Percentiles rank a stretch among this genome's conserved stretches.
Conservation (phyloP, 2,113 vertebrate genomes). For the Tychaedon coryphoeus region DNA sequence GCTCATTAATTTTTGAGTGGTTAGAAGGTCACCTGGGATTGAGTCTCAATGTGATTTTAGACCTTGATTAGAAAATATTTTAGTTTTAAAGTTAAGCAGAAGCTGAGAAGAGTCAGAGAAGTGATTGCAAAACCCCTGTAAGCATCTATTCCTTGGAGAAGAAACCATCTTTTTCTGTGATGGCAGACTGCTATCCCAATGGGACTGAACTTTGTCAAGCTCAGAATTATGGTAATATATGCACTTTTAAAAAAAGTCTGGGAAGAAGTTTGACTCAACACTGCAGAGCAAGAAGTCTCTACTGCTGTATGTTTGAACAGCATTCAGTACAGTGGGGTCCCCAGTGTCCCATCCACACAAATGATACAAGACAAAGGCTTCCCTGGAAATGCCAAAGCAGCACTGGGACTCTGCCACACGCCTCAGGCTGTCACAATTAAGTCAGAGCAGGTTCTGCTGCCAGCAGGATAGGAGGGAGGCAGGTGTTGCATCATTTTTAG, state of each 20-base stretch:
- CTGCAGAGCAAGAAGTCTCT: neutral
- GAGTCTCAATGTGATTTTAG: neutral
- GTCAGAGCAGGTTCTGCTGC: neutral
- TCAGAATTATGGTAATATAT: constrained; percentile 2
- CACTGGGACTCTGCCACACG: neutral
- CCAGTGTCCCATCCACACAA: neutral
- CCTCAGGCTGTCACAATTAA: neutral
- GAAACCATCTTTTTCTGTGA: neutral
- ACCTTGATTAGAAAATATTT: constrained; percentile 17
- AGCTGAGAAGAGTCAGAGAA: neutral
- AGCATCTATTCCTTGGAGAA: neutral
- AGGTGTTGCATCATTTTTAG: neutral
- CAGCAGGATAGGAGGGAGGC: neutral
- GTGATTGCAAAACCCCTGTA: neutral
- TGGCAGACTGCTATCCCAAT: neutral
- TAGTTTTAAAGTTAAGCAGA: neutral
- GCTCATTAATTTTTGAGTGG: constrained; percentile 24
- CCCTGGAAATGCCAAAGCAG: constrained; percentile 11
- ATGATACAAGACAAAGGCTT: neutral
- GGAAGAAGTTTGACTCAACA: neutral
- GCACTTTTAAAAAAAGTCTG: neutral
- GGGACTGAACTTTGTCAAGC: neutral
- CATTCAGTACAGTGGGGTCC: neutral
- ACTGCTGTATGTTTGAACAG: neutral
- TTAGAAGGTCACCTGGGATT: constrained; percentile 14